These are phyloP conservation scores for Chrysina gloriosa DNA, from an alignment of 2,888 invertebrate species.

Conservation along the genomic window DNA sequence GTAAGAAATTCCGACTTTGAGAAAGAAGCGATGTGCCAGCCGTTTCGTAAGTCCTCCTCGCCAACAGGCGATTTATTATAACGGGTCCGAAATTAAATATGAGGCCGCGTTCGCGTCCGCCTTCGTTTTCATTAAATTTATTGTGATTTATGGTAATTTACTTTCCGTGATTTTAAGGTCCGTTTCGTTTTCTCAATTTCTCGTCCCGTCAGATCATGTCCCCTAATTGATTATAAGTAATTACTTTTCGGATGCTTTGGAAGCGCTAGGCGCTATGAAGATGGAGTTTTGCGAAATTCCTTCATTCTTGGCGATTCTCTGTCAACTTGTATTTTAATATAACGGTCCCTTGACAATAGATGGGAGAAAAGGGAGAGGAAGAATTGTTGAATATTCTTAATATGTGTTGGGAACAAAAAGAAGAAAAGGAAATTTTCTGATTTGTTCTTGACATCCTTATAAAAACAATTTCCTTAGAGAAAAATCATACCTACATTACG, in stretches of 20 bases:
- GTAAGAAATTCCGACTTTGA: constrained; percentile 9
- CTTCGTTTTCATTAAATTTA: constrained; percentile 27
- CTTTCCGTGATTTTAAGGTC: constrained; percentile 16
- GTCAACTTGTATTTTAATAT: no score
- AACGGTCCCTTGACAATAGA: no score
- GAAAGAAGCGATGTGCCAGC: not conserved
- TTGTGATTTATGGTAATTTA: constrained; percentile 27
- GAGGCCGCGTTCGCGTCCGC: not conserved
- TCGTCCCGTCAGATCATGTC: not conserved
- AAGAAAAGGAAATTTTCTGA: no score
- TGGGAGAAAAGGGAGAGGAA: no score
- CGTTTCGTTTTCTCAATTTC: not conserved
- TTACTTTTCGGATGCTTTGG: constrained; percentile 2
- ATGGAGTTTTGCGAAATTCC: not conserved
- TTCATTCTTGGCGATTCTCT: not conserved
- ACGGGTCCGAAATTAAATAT: constrained; percentile 26
- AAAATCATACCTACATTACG: no score
- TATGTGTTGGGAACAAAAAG: no score
- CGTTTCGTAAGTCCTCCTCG: not conserved
- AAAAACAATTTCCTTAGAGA: no score
- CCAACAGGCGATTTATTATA: constrained; percentile 26
- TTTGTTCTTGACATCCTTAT: no score
- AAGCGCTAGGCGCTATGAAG: not conserved
- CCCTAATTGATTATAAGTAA: constrained; percentile 22
- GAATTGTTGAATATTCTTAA: no score